Evolutionary conservation across 1,140 invertebrate species (phyloP).

Genomic region (Colletes gigas): DNA sequence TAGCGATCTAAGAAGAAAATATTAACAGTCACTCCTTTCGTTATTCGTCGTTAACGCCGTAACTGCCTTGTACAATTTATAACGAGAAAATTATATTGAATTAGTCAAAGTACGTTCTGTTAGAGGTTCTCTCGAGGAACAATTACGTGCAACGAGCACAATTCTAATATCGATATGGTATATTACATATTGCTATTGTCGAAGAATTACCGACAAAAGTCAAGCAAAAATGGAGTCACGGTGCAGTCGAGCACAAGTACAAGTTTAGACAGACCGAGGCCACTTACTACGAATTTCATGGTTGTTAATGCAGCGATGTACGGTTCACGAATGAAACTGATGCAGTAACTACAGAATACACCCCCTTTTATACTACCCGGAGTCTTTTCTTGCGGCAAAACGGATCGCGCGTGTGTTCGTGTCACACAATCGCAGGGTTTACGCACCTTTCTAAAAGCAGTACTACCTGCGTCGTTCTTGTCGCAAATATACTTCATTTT

Average conservation of each 20-base stretch:
- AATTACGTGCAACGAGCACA: no score
- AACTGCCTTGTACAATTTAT: no score
- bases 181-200: no score
- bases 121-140: no score
- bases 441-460: constrained; percentile 71
- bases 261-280: background rate
- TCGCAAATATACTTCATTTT: constrained; percentile 50
- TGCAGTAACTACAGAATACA: constrained; percentile 61
- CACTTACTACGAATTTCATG: constrained; percentile 77
- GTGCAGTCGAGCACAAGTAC: background rate
- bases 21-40: no score
- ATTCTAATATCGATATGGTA: no score
- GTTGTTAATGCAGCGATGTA: constrained; percentile 52
- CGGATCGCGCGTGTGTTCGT: constrained; percentile 50
- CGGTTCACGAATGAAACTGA: constrained; percentile 69
- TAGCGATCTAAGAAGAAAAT: constrained; percentile 59
- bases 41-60: background rate
- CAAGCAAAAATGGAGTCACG: background rate
- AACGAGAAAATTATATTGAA: no score
- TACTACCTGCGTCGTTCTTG: constrained; percentile 40
- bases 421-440: constrained; percentile 38
- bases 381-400: constrained; percentile 56
- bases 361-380: constrained; percentile 74
- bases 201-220: background rate
- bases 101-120: no score